Conservation (phyloP, 1,140 invertebrate genomes). For the Myzus persicae region DNA sequence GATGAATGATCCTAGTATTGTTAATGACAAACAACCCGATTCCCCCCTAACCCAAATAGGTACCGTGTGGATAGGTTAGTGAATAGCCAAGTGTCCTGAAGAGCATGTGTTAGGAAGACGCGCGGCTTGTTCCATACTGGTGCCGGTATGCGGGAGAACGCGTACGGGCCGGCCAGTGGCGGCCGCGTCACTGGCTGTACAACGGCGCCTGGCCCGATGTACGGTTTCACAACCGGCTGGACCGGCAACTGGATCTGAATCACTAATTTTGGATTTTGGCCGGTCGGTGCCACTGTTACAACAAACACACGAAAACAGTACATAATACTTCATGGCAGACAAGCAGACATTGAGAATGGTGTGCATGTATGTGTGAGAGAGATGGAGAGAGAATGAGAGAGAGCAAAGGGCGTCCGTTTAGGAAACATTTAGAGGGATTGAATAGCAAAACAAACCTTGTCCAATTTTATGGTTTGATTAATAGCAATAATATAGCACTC, state of each 20-base stretch:
- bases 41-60: constrained; percentile 59
- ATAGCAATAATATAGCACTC: background rate
- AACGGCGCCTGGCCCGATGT: constrained; percentile 67
- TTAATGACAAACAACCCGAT: background rate
- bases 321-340: background rate
- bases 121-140: constrained; percentile 81
- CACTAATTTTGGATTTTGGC: constrained; percentile 44
- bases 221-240: constrained; percentile 69
- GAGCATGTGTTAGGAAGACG: constrained; percentile 77
- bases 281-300: constrained; percentile 40
- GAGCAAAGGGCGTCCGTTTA: background rate
- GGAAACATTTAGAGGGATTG: background rate
- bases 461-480: background rate
- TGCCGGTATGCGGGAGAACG: constrained; percentile 84
- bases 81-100: constrained; percentile 85
- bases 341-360: too few species aligned
- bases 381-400: background rate
- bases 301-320: constrained; percentile 43
- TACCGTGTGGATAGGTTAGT: constrained; percentile 81
- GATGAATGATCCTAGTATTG: background rate
- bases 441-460: background rate
- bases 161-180: constrained; percentile 85
- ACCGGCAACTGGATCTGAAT: constrained; percentile 66
- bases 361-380: background rate
- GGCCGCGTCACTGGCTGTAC: constrained; percentile 75